Evolutionary conservation across 1,140 invertebrate genomes (phyloP).

Genomic region (Conus betulinus): DNA sequence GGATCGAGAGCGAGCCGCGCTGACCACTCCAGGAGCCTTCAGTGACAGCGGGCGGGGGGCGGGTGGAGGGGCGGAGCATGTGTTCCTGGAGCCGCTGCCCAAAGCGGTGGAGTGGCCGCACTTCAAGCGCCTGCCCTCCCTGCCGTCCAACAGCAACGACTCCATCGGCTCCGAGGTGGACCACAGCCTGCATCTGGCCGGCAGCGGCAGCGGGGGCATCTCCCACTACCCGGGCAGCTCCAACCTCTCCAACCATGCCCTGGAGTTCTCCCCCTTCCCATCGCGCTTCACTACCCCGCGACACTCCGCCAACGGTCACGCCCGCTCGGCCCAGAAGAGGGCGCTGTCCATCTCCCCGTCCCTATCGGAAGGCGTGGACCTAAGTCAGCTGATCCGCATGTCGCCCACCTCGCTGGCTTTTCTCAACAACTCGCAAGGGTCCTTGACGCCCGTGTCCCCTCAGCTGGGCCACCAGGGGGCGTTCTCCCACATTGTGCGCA

Average conservation of each 20-base stretch:
- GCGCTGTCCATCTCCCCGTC: conserved; percentile 96
- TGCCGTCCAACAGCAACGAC: conserved; percentile 46
- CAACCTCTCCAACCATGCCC: conserved; percentile 66
- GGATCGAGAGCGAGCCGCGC: conserved; percentile 36
- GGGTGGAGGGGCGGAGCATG: conserved; percentile 56
- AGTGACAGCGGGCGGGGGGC: conserved; percentile 35
- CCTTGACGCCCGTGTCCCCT: conserved; percentile 60
- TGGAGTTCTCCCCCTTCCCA: conserved; percentile 64
- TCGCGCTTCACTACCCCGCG: conserved; percentile 67
- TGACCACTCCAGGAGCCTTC: conserved; percentile 44
- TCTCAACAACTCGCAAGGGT: conserved; percentile 89
- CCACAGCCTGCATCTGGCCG: conserved; percentile 45
- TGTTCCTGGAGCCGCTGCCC: conserved; percentile 66
- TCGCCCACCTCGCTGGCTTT: conserved; percentile 96
- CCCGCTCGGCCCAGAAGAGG: conserved; percentile 80
- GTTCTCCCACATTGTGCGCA: conserved; percentile 95
- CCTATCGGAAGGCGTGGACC: conserved; percentile 90
- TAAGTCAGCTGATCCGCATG: conserved; percentile 93
- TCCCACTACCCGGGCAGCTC: conserved; percentile 49
- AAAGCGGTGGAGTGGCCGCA: conserved; percentile 64
- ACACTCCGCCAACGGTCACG: conserved; percentile 66
- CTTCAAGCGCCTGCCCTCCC: conserved; percentile 57
- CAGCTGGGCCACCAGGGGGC: conserved; percentile 76
- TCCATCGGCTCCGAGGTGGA: conserved; percentile 48
- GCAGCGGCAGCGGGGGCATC: conserved; percentile 40